Percentiles rank a stretch among this genome's conserved stretches.
phyloP scores from a whole-genome alignment of 2,888 invertebrate genomes.

The Cacoxenus indagator region DNA sequence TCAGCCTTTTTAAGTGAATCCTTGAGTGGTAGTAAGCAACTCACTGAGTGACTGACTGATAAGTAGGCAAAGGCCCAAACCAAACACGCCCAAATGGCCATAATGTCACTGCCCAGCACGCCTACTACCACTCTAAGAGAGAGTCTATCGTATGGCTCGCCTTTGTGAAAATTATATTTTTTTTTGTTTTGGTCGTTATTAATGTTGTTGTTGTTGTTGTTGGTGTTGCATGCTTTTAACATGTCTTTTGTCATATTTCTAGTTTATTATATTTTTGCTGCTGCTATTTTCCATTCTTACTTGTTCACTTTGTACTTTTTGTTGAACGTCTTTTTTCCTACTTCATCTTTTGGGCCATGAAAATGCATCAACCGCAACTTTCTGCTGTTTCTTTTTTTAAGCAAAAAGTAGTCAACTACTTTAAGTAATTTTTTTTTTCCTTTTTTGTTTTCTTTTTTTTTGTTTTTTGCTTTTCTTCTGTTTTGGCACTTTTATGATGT shows the following conservation, averaged over 20 bases:
- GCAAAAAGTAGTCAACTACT: neutral
- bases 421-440: no score
- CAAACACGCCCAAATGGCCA: neutral
- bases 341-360: slow-evolving; percentile 38
- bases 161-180: slow-evolving; percentile 20
- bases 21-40: neutral
- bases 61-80: slow-evolving; percentile 24
- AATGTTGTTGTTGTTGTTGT: neutral
- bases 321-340: neutral
- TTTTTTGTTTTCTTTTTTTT: slow-evolving; percentile 9
- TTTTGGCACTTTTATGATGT: slow-evolving; percentile 39
- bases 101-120: neutral
- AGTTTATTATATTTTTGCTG: slow-evolving; percentile 55
- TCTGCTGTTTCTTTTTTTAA: no score
- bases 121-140: slow-evolving; percentile 16
- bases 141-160: neutral
- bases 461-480: slow-evolving; percentile 34
- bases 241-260: slow-evolving; percentile 56
- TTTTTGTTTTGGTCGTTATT: slow-evolving; percentile 18
- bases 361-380: slow-evolving; percentile 54
- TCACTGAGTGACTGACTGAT: neutral
- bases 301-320: neutral
- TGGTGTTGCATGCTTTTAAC: slow-evolving; percentile 46
- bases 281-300: slow-evolving; percentile 18
- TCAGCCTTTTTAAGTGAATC: slow-evolving; percentile 36